Conservation (phyloP, 2,888 invertebrate species). For the Exocentrus adspersus region DNA sequence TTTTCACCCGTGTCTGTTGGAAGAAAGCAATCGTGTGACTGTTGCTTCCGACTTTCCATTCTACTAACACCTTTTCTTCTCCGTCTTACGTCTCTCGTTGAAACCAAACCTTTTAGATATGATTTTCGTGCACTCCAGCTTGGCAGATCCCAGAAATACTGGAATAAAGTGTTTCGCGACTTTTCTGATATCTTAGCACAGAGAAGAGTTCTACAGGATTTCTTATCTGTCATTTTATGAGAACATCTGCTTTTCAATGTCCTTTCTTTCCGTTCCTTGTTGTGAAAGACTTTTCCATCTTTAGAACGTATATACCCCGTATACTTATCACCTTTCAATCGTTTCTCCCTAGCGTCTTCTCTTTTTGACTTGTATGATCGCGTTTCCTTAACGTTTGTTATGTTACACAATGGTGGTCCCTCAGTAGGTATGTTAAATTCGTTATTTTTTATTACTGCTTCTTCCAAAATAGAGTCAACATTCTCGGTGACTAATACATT, state of each 20-base stretch:
- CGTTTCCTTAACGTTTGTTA: neutral
- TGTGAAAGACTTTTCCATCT: neutral
- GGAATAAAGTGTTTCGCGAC: neutral
- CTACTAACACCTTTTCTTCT: neutral
- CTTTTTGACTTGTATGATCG: neutral
- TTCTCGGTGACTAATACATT: neutral
- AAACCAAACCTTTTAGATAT: constrained; percentile 1
- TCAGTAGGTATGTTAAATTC: neutral
- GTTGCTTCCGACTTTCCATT: neutral
- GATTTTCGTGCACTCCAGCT: neutral
- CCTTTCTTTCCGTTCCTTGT: neutral
- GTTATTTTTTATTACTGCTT: neutral
- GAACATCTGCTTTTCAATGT: neutral
- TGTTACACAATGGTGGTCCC: neutral
- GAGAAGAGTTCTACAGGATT: neutral
- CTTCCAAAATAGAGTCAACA: neutral
- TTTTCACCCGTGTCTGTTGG: neutral
- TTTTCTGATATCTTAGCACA: neutral
- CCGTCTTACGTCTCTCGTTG: neutral
- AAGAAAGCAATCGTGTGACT: neutral
- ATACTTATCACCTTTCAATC: neutral
- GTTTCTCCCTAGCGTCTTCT: neutral
- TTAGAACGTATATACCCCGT: neutral
- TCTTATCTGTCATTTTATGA: neutral
- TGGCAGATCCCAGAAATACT: neutral